phyloP scores from a whole-genome alignment of 2,113 vertebrate genomes.

The Podarcis muralis region DNA sequence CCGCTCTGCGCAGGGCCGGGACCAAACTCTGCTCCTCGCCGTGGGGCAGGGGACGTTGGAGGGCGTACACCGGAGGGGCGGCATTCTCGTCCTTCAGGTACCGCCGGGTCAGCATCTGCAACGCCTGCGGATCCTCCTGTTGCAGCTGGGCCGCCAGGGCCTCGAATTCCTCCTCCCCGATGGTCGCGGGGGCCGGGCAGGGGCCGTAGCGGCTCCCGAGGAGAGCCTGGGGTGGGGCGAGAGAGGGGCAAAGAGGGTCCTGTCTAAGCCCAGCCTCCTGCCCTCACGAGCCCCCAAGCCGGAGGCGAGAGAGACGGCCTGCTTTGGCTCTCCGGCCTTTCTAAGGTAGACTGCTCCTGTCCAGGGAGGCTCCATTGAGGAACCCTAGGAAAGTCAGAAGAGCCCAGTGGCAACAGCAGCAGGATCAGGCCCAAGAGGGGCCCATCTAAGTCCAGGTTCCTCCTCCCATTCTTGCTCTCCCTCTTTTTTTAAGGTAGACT shows the following conservation, averaged over 20 bases:
- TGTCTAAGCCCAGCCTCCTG: too few relatives aligned
- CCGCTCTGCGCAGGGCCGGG: conserved; percentile 67
- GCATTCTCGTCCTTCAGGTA: conserved; percentile 79
- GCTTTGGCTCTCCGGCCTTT: too few relatives aligned
- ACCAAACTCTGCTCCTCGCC: conserved; percentile 69
- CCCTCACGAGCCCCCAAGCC: too few relatives aligned
- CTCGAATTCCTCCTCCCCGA: conserved; percentile 78
- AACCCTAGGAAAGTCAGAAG: background rate
- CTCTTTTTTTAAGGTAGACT: too few relatives aligned
- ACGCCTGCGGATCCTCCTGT: conserved; percentile 55
- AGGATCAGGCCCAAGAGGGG: too few relatives aligned
- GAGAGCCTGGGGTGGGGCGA: conserved; percentile 72
- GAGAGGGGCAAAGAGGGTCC: too few relatives aligned
- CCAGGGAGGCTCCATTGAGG: background rate
- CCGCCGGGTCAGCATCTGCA: conserved; percentile 72
- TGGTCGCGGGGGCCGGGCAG: conserved; percentile 68
- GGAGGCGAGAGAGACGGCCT: too few relatives aligned
- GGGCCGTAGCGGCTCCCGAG: conserved; percentile 82
- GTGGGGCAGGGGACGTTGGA: conserved; percentile 74
- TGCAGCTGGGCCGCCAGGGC: conserved; percentile 70
- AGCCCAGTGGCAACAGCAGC: too few relatives aligned
- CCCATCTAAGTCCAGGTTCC: too few relatives aligned
- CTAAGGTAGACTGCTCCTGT: too few relatives aligned
- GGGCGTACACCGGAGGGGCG: conserved; percentile 75
- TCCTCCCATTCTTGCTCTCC: too few relatives aligned